Evolutionary conservation across 2,888 invertebrate genomes (phyloP), one percentile per base, ranked within the genome.

Genomic region (Cancer borealis): DNA sequence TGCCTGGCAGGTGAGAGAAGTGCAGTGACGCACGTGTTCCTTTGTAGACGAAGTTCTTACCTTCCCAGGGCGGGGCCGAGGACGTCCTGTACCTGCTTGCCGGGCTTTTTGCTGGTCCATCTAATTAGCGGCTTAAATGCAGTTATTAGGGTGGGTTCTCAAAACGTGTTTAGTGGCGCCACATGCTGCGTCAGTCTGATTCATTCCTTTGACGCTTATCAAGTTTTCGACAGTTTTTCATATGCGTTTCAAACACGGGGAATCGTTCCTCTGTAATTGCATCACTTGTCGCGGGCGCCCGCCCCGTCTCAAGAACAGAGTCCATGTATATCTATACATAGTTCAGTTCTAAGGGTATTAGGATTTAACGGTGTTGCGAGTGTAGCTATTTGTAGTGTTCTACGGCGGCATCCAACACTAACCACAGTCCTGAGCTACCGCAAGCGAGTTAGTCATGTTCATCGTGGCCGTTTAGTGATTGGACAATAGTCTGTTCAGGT

Each of bases 161-260:
- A 30, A 79, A 30, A 79, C 79, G 79, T 79, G 79, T 79, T 79
- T 79, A 79, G 79, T 79, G 79, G 10, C 79, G 79, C 79, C 79
- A 79, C 79, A 79, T 79, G 79, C 30, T 79, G 26, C 73, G 73
- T 73, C 73, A n/a, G 79, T 30, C 79, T 30, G 79, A 79, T 79
- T 79, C 79, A 79, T 79, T 79, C 30, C 79, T 79, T 30, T 79
- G 79, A 79, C 21, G 30, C 79, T 66, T 66, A 66, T 66, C n/a
- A 66, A 66, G 66, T 66, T 66, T 66, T 66, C 66, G 66, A n/a
- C n/a, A n/a, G 66, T 79, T 79, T 30, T 26, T 79, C 30, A 79
- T 79, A 79, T 30, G 30, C 8, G 79, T 79, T 79, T 30, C 79
- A 26, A 30, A 30, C 30, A 30, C 21, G 79, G 79, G 79, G 79